Conservation (phyloP, 1,140 invertebrate genomes). For the Tetragonula clypearis region DNA sequence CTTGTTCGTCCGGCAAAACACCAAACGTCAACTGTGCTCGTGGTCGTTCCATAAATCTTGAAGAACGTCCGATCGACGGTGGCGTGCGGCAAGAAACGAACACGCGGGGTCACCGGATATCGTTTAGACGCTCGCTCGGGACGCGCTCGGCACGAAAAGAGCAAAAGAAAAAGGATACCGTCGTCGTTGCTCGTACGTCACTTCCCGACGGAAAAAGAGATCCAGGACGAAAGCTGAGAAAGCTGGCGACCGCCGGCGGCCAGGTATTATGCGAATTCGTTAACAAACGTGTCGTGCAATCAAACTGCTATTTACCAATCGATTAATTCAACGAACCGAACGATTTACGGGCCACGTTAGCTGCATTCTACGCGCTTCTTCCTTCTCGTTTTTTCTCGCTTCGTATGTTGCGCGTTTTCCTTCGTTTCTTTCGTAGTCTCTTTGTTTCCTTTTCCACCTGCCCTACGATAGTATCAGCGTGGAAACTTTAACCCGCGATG, state of each 20-base stretch:
- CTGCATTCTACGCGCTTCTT: background rate
- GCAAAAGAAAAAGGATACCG: background rate
- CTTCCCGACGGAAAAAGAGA: constrained; percentile 32
- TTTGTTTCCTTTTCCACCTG: background rate
- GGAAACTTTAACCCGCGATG: background rate
- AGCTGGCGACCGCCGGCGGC: background rate
- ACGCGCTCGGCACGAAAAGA: background rate
- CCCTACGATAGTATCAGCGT: background rate
- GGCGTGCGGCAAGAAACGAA: constrained; percentile 28
- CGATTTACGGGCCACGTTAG: constrained; percentile 27
- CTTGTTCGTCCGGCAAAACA: constrained; percentile 6
- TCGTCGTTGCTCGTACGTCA: constrained; percentile 26
- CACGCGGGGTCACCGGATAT: constrained; percentile 37
- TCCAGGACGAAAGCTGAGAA: background rate
- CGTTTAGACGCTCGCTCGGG: constrained; percentile 22
- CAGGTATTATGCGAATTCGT: constrained; percentile 45
- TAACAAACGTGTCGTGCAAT: constrained; percentile 55
- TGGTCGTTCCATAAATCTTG: constrained; percentile 47
- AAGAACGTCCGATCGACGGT: constrained; percentile 20
- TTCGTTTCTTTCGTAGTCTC: background rate
- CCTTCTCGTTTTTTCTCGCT: background rate
- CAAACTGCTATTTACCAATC: constrained; percentile 55
- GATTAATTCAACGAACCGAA: constrained; percentile 44
- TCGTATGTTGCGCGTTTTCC: background rate
- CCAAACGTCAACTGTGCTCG: background rate